These are phyloP conservation scores for Spongilla lacustris DNA, from an alignment of 37 sponge, comb jelly and placozoan species.

Conservation along the genomic window DNA sequence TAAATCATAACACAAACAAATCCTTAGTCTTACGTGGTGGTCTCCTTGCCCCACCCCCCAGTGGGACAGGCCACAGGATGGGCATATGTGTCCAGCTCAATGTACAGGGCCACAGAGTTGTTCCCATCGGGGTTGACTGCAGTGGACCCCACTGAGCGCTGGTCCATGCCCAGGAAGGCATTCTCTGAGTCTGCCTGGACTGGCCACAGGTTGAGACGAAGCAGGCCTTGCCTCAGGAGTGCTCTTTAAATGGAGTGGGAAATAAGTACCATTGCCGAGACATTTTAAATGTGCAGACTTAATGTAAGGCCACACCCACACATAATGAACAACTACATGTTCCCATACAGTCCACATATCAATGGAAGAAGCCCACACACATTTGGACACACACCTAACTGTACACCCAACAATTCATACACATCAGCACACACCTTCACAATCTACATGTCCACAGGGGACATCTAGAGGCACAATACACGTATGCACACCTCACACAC, in stretches of 20 bases:
- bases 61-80: constrained; percentile 91
- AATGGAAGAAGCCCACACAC: background rate
- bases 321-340: too few species aligned
- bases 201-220: constrained; percentile 82
- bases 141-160: constrained; percentile 76
- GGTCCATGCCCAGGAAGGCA: constrained; percentile 14
- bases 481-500: constrained; percentile 13
- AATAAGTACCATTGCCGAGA: background rate
- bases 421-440: too few species aligned
- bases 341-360: too few species aligned
- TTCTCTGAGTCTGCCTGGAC: constrained; percentile 16
- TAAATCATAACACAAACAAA: too few species aligned
- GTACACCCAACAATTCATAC: too few species aligned
- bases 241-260: constrained; percentile 24
- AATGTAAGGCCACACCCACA: too few species aligned
- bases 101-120: constrained; percentile 74
- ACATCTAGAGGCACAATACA: too few species aligned
- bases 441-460: too few species aligned
- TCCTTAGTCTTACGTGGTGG: constrained; percentile 13
- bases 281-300: too few species aligned
- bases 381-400: too few species aligned
- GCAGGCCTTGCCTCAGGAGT: constrained; percentile 70
- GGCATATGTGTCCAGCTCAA: constrained; percentile 83
- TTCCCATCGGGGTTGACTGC: constrained; percentile 85
- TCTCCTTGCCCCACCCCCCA: constrained; percentile 57